Evolutionary conservation across 2,113 vertebrate genomes (phyloP), one percentile per base, ranked within the genome.

Genomic region (Smithornis capensis): DNA sequence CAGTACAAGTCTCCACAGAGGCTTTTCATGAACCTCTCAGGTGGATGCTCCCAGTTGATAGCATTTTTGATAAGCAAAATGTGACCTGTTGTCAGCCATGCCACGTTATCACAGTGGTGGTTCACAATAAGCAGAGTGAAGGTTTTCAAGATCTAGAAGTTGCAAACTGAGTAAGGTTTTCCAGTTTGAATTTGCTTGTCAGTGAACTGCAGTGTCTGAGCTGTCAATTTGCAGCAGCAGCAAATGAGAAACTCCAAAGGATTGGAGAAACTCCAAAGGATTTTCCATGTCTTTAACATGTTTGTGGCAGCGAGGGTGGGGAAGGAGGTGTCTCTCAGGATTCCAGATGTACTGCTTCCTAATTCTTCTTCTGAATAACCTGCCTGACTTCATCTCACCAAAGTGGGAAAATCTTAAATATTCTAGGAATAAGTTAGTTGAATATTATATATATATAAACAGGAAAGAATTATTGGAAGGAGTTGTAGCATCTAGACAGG

Each of bases 151-250:
- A 25, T 83, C 3, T 0, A 24, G 27, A 73, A 86, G 29, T 28
- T 90, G 31, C 37, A 78, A 57, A 64, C 35, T 42, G 13, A 40
- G 19, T 56, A 50, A 67, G 27, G 6, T 42, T 73, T 85, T 76
- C 13, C 9, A 42, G 15, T 78, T 80, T 57, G 27, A 77, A 28
- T 5, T 0, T 10, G 73, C 8, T 50, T 31, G 29, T 56, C 19
- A 28, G 0, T 81, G 28, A 81, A 0, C 25, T 89, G 29, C 44
- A 19, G 0, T 42, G 13, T 68, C 35, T 37, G n/a, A 28, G 35
- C 28, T 62, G 14, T 23, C 5, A 9, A 5, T 67, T 57, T 87
- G 35, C 38, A 75, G 47, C 14, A 49, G 35, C 19, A 63, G 35
- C 21, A 42, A n/a, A 42, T 75, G 52, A 90, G 42, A 29, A 78